Base-by-base conservation (phyloP, 1,140 invertebrate genomes). In the Platyscapa corneri region DNA sequence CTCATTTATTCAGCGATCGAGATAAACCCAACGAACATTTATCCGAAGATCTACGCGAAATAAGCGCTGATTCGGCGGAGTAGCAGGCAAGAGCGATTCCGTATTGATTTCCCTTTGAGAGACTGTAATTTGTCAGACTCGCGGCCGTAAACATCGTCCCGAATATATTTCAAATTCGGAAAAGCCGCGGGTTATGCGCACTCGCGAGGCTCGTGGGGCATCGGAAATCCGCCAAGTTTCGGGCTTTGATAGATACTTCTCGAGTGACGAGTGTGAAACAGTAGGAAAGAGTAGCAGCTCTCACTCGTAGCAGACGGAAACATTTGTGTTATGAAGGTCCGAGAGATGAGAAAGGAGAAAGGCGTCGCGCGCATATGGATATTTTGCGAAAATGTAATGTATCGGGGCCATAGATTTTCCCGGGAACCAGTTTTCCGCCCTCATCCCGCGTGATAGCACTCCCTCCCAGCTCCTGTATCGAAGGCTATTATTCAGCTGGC, bases 401-500 rank as follows among this genome's bases (percentile, higher is more conserved):
- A 86, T 86, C 74, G 84, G 20, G 84, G 77, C 65, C 83, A 85
- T 85, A 81, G 77, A 85, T 85, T 79, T 83, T 84, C 76, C 64
- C 64, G 64, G 14, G 46, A 42, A 20, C 53, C 65, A 32, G 23
- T 53, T 46, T 60, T n/a, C 72, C 82, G 27, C 20, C 34, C 76
- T 42, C 34, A 14, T 18, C 10, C 56, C 10, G 39, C 60, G 10
- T 34, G 46, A 64, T 32, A 65, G 60, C n/a, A n/a, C n/a, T n/a
- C n/a, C n/a, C n/a, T n/a, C 64, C 30, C 42, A 37, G 60, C 65
- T 76, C 39, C 39, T 23, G 77, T 86, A 86, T 86, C 85, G 85
- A 83, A 86, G 81, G 86, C 84, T 88, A 82, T 79, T 86, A 87
- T 88, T 87, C 84, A 85, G 70, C 65, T 78, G 75, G 82, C 83